Evolutionary conservation across 1,140 invertebrate genomes (phyloP).

Genomic region (Eurytemora carolleeae): DNA sequence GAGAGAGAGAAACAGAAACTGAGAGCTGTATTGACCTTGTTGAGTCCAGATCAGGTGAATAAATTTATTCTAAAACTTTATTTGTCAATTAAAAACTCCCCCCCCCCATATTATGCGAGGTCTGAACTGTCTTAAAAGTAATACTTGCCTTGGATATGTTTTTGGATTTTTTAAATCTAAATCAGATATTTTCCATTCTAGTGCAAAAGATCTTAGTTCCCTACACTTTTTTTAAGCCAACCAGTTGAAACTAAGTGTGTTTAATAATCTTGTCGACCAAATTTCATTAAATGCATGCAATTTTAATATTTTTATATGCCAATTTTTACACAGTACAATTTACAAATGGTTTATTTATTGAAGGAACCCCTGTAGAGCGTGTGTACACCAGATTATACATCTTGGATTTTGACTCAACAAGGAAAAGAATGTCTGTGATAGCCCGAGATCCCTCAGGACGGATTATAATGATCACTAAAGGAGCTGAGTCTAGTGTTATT

Average conservation of each 20-base stretch:
- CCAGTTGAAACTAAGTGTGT: too few species aligned
- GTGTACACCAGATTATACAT: conserved; percentile 61
- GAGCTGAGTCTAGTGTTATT: conserved; percentile 41
- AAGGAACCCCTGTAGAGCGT: not conserved
- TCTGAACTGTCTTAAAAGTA: too few species aligned
- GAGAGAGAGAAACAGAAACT: not conserved
- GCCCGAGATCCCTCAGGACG: conserved; percentile 33
- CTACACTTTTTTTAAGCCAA: too few species aligned
- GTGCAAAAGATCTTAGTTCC: not conserved
- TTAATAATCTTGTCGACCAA: too few species aligned
- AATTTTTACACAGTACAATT: too few species aligned
- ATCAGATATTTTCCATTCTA: not conserved
- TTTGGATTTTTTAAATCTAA: not conserved
- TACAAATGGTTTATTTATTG: too few species aligned
- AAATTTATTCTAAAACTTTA: too few species aligned
- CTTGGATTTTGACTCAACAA: conserved; percentile 72
- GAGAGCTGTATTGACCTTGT: conserved; percentile 13
- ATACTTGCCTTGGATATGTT: not conserved
- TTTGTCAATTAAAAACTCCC: too few species aligned
- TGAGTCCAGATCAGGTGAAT: not conserved
- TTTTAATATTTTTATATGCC: too few species aligned
- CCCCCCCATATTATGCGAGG: too few species aligned
- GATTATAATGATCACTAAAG: conserved; percentile 54
- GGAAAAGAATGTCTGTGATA: conserved; percentile 46
- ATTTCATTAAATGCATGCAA: too few species aligned